phyloP scores from a whole-genome alignment of 2,888 invertebrate species.

The Deilephila elpenor region DNA sequence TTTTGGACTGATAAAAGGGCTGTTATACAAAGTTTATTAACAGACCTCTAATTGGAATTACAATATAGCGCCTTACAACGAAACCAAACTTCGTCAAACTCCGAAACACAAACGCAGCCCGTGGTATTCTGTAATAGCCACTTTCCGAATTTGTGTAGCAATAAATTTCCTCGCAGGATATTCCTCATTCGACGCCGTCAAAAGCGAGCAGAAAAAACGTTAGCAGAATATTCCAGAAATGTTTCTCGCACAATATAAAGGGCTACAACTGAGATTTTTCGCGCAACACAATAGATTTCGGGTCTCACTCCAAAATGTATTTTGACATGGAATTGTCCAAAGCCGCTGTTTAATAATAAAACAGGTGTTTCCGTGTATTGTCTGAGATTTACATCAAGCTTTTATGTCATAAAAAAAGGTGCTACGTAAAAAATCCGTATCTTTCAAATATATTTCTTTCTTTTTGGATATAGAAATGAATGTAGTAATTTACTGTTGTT shows the following conservation, averaged over 20 bases:
- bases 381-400: slow-evolving; percentile 3
- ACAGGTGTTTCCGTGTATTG: slow-evolving; percentile 17
- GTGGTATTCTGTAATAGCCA: slow-evolving; percentile 41
- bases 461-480: background rate
- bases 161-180: slow-evolving; percentile 48
- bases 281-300: slow-evolving; percentile 50
- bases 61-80: background rate
- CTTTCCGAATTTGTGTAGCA: slow-evolving; percentile 48
- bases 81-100: slow-evolving; percentile 2
- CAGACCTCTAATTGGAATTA: slow-evolving; percentile 15
- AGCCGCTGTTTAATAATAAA: slow-evolving; percentile 8
- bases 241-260: slow-evolving; percentile 52
- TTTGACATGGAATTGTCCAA: slow-evolving; percentile 45
- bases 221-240: slow-evolving; percentile 49
- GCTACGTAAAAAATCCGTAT: background rate
- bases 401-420: background rate
- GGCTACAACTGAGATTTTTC: slow-evolving; percentile 48
- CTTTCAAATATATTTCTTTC: background rate
- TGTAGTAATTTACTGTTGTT: no score
- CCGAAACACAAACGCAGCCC: slow-evolving; percentile 26
- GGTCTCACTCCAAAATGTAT: slow-evolving; percentile 45
- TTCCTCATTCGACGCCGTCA: slow-evolving; percentile 46
- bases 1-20: slow-evolving; percentile 8
- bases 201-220: slow-evolving; percentile 41
- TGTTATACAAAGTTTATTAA: slow-evolving; percentile 11